Conservation (phyloP, 2,888 invertebrate genomes). For the Tolmerus cingulatus region DNA sequence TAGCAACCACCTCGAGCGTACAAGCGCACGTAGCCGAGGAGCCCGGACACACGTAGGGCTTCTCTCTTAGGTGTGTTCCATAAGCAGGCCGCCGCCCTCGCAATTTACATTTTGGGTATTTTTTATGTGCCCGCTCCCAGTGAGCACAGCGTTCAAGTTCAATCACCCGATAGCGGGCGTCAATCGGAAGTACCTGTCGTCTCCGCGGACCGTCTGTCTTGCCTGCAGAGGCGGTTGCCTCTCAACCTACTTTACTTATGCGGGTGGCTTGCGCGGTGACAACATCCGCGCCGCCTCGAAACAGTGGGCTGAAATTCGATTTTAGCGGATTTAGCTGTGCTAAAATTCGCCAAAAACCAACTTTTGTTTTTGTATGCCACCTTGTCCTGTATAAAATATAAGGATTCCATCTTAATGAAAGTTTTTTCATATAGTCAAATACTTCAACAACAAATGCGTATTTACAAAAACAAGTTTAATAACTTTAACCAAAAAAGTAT, state of each 20-base stretch:
- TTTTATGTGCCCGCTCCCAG: neutral
- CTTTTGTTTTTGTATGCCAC: no score
- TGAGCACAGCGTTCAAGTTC: conserved; percentile 28
- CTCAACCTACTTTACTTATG: neutral
- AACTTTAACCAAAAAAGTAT: no score
- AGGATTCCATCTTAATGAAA: no score
- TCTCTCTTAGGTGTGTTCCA: neutral
- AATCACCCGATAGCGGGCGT: conserved; percentile 27
- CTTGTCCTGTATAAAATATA: no score
- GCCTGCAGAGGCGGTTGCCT: neutral
- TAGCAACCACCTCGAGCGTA: neutral
- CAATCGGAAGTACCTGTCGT: conserved; percentile 33
- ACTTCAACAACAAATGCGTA: no score
- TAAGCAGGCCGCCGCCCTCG: neutral
- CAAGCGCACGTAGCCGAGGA: neutral
- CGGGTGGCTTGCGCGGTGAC: neutral
- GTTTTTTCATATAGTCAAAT: no score
- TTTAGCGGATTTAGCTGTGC: no score
- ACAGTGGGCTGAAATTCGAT: no score
- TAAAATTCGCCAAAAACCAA: no score
- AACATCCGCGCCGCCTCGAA: neutral
- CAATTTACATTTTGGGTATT: conserved; percentile 26
- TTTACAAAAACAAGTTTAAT: no score
- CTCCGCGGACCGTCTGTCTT: neutral
- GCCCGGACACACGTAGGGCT: neutral